These are phyloP conservation scores for Raja brachyura DNA, from an alignment of 2,113 vertebrate genomes.

Conservation along the genomic window DNA sequence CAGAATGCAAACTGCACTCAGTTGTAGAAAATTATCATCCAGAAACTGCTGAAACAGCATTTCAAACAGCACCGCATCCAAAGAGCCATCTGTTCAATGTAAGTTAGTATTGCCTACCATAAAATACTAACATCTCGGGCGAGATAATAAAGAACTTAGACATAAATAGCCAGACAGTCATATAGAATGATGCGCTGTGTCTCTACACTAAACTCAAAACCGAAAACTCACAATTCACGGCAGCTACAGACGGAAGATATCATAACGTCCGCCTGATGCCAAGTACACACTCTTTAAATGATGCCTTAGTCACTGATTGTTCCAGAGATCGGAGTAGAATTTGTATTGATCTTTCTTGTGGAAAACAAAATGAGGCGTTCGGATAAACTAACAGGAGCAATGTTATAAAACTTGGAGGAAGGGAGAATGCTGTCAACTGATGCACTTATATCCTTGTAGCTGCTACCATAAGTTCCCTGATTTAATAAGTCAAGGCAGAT, in stretches of 20 bases:
- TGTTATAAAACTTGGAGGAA: neutral
- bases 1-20: neutral
- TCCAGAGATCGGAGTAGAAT: neutral
- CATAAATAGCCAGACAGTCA: neutral
- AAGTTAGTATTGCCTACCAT: neutral
- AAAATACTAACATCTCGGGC: neutral
- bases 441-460: neutral
- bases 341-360: neutral
- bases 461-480: neutral
- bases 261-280: neutral
- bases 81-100: neutral
- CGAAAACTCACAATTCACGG: neutral
- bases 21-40: neutral
- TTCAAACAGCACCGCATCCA: neutral
- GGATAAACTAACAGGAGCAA: neutral
- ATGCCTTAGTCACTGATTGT: neutral
- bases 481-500: neutral
- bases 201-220: no score
- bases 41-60: neutral
- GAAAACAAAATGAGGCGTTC: neutral
- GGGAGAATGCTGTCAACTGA: neutral
- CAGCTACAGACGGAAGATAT: neutral
- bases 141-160: neutral
- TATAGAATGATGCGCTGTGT: no score
- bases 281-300: neutral